Evolutionary conservation across 2,113 vertebrate genomes (phyloP).

Genomic region (Lepus timidus): DNA sequence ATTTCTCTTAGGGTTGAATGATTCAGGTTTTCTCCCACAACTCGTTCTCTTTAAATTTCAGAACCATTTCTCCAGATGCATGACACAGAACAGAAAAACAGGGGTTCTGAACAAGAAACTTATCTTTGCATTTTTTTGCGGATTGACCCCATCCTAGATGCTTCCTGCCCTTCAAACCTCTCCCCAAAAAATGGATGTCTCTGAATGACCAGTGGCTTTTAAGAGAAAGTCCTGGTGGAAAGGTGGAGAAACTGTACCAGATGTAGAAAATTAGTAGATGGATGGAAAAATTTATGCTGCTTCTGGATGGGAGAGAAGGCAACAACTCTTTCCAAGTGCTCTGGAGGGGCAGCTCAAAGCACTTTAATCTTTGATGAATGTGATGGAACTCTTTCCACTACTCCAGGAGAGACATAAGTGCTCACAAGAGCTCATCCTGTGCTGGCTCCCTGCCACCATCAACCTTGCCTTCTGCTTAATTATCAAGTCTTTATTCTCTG

Average conservation of each 20-base stretch:
- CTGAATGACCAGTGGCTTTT: not conserved
- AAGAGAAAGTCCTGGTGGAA: slow-evolving; percentile 52
- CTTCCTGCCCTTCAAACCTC: not conserved
- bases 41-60: slow-evolving; percentile 65
- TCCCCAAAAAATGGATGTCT: slow-evolving; percentile 4
- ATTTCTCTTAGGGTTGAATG: slow-evolving; percentile 35
- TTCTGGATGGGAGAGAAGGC: slow-evolving; percentile 32
- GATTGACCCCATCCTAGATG: not conserved
- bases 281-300: slow-evolving; percentile 57
- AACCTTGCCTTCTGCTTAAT: slow-evolving; percentile 59
- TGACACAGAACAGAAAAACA: slow-evolving; percentile 24
- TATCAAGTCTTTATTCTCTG: slow-evolving; percentile 40
- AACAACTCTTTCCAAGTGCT: slow-evolving; percentile 53
- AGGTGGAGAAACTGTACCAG: slow-evolving; percentile 60
- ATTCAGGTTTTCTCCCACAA: slow-evolving; percentile 34
- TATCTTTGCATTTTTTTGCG: not conserved
- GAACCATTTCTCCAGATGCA: not conserved
- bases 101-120: slow-evolving; percentile 42
- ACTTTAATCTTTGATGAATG: slow-evolving; percentile 77
- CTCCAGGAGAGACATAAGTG: slow-evolving; percentile 69
- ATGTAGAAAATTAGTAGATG: slow-evolving; percentile 70
- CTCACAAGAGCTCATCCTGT: slow-evolving; percentile 59
- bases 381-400: slow-evolving; percentile 67
- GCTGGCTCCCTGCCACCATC: slow-evolving; percentile 69
- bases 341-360: slow-evolving; percentile 66